Base-by-base conservation (phyloP, 2,888 invertebrate species). In the Limenitis camilla region DNA sequence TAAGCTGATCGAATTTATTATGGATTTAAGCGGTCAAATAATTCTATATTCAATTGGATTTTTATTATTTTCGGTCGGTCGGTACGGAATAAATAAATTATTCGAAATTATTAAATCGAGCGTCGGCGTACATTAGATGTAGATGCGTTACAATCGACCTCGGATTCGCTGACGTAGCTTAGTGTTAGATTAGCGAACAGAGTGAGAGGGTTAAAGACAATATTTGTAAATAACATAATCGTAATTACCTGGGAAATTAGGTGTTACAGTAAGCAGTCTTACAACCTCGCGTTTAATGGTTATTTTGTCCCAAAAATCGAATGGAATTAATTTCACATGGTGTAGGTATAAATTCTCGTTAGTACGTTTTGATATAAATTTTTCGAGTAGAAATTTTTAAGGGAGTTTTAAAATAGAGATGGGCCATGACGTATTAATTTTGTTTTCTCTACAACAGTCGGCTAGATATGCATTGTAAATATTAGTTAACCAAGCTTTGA, bases 161-260 rank as follows among this genome's bases (percentile, higher is more conserved):
- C 80, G 78, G 72, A 67, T 69, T 74, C 76, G 85, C 84, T 80
- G 82, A 68, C 76, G 80, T 86, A 84, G 83, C 78, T 76, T 86
- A 86, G 85, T 65, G 71, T 75, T 85, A 86, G 84, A 70, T 69
- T 85, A 85, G 84, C 74, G 83, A 82, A 81, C 86, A 85, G 87
- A 88, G 87, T 82, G 88, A 86, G 87, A 87, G 86, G 88, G 86
- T 86, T 87, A 80, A 87, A 87, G 88, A 88, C 88, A 88, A 88
- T 88, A 88, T 88, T 86, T 88, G 88, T 88, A 88, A 81, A 86
- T 87, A 87, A 78, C 78, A 80, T 83, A 82, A 81, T 77, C 72
- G 83, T 87, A 85, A 83, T 81, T 71, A 79, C 82, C 83, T 84
- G 83, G 72, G 68, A 69, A 76, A 72, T 76, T 75, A 82, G 84